Conservation (phyloP, 1,140 invertebrate genomes). For the Lepidurus arcticus region DNA sequence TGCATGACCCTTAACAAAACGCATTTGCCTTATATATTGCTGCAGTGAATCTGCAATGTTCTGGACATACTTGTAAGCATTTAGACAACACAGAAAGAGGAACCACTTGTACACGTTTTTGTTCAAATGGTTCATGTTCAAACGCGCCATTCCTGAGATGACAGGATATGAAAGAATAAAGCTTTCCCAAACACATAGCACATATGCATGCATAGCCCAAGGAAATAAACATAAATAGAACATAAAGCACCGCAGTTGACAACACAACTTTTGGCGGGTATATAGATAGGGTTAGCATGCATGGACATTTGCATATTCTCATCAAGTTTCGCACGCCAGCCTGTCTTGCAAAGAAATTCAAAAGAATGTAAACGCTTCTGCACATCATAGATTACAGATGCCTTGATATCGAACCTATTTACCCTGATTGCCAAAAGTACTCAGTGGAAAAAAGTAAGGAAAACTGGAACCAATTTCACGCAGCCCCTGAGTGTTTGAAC, state of each 20-base stretch:
- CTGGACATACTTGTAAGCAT: background rate
- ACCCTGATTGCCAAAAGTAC: background rate
- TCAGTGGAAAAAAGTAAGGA: background rate
- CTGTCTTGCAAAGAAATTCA: background rate
- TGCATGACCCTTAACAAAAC: background rate
- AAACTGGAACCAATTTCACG: background rate
- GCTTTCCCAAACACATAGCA: background rate
- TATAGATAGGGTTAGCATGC: background rate
- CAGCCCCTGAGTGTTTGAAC: background rate
- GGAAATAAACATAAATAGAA: background rate
- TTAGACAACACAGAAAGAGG: background rate
- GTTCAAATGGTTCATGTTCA: background rate
- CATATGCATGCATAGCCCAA: background rate
- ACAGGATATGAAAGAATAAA: slow-evolving; percentile 4
- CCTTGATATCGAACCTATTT: background rate
- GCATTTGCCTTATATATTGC: background rate
- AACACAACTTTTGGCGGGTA: background rate
- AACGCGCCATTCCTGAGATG: background rate
- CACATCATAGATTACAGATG: background rate
- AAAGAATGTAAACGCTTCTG: background rate
- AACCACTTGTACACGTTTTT: background rate
- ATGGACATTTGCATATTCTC: slow-evolving; percentile 16
- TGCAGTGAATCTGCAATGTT: background rate
- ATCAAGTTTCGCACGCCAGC: background rate
- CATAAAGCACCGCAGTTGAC: background rate